Conservation (phyloP, 2,113 vertebrate genomes). For the Oplegnathus fasciatus region DNA sequence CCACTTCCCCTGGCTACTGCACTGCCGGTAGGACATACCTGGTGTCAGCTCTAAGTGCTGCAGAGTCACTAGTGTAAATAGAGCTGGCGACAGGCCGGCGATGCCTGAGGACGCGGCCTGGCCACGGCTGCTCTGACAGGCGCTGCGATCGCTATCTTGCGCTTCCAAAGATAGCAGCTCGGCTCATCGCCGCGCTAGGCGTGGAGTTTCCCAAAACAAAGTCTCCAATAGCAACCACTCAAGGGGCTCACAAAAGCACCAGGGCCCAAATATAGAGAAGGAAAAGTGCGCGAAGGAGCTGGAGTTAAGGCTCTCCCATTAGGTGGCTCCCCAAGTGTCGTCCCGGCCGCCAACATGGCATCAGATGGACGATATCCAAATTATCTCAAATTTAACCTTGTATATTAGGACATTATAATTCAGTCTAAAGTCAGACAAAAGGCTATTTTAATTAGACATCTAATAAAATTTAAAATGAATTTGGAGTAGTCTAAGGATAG, state of each 20-base stretch:
- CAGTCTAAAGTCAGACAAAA: too few species aligned
- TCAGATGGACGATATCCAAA: not conserved
- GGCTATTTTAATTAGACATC: not conserved
- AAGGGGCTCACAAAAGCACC: conserved; percentile 49
- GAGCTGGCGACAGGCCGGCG: conserved; percentile 86
- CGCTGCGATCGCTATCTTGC: conserved; percentile 85
- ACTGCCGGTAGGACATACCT: conserved; percentile 85
- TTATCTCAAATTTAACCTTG: not conserved
- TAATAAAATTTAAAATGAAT: not conserved
- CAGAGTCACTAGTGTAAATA: conserved; percentile 85
- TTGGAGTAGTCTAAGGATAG: not conserved
- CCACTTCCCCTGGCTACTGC: conserved; percentile 81
- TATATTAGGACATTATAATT: not conserved
- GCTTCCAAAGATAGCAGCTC: conserved; percentile 78
- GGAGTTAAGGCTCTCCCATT: not conserved
- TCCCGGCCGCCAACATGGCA: not conserved
- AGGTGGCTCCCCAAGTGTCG: not conserved
- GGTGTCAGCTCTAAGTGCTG: conserved; percentile 86
- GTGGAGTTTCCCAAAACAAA: conserved; percentile 77
- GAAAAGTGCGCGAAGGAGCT: conserved; percentile 11
- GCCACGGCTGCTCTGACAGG: conserved; percentile 72
- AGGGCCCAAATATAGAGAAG: conserved; percentile 64
- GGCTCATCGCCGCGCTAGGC: conserved; percentile 67
- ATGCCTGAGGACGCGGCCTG: conserved; percentile 82
- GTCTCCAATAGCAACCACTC: conserved; percentile 73